Base-by-base conservation (phyloP, 2,113 vertebrate species). In the Hippocampus barbouri region DNA sequence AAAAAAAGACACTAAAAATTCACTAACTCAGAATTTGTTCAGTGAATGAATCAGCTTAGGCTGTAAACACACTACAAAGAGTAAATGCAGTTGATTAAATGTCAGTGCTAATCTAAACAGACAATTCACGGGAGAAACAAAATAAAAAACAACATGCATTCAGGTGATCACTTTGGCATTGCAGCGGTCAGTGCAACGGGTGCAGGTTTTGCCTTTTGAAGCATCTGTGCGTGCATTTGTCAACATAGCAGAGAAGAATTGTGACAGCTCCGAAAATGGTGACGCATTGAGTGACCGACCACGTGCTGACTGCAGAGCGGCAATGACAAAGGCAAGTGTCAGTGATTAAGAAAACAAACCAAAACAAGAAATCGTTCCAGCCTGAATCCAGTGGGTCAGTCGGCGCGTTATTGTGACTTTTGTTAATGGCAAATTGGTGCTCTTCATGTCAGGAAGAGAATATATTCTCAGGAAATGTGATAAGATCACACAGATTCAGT, bases 241-340 rank as follows among this genome's bases (percentile, higher is more conserved):
- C 21, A 40, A 53, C 21, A 49, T 54, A 21, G 66, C 66, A 47
- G 25, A 27, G 43, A 27, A 14, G n/a, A n/a, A 66, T 27, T 25
- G 43, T 25, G 43, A 76, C 64, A 74, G 30, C 72, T 71, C n/a
- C 61, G 77, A 70, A 51, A 82, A 73, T 83, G 49, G 10, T 81
- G 75, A 76, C 64, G 61, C 80, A 75, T 82, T 79, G 73, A 77
- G 80, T 78, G 83, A 84, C 83, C 78, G 83, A 84, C 83, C 78
- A 82, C 87, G 88, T 91, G 91, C 91, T 93, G 90, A 91, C 89
- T 89, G 80, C 86, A 88, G 79, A 78, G 84, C 83, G 21, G 66
- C 70, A 90, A 87, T 90, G 88, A 89, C 84, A 86, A 90, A 85
- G 83, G 84, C 86, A 83, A 79, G 85, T 90, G 83, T 69, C 79